Base-by-base conservation (phyloP, 2,797 vertebrate species). In the Cirrhinus mrigala region DNA sequence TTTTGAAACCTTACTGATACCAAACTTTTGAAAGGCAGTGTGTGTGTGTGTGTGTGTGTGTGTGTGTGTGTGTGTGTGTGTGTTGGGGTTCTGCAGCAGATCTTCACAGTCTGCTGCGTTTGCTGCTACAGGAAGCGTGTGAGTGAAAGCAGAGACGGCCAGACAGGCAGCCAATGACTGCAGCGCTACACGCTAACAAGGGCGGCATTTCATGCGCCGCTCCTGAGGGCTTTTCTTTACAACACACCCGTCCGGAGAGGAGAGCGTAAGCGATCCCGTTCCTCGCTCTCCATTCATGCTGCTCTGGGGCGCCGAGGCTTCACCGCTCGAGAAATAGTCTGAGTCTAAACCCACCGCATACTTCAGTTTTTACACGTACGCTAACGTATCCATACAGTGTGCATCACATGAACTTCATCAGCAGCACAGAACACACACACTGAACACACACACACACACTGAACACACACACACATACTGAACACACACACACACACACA, bases 61-160 rank as follows among this genome's bases (percentile, higher is more conserved):
- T 84, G 69, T 56, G 78, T 50, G 50, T 58, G 76, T 68, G 44
- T 78, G 60, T 78, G 64, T 37, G 52, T 66, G 69, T 29, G 80
- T 29, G 7, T 50, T 44, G 40, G 37, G 37, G 37, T 40, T 22
- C 76, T 69, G 66, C n/a, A 44, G 83, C 88, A 90, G 84, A 79
- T 90, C 89, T 92, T 93, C 92, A 93, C 91, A 94, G 93, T 92
- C 91, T 92, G 91, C 85, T 93, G 92, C 87, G 91, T 86, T 89
- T 82, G 84, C 90, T 91, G 89, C 91, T 92, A 88, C 93, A 95
- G 94, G 94, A 95, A 95, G 94, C 92, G 94, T 94, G 93, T 95
- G 94, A 96, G 92, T 92, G 92, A 95, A 95, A 94, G 92, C 95
- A 95, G 93, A 93, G 83, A 86, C 40, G 87, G 78, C 89, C 86